phyloP scores from a whole-genome alignment of 2,888 invertebrate genomes.

The Meliscaeva auricollis region DNA sequence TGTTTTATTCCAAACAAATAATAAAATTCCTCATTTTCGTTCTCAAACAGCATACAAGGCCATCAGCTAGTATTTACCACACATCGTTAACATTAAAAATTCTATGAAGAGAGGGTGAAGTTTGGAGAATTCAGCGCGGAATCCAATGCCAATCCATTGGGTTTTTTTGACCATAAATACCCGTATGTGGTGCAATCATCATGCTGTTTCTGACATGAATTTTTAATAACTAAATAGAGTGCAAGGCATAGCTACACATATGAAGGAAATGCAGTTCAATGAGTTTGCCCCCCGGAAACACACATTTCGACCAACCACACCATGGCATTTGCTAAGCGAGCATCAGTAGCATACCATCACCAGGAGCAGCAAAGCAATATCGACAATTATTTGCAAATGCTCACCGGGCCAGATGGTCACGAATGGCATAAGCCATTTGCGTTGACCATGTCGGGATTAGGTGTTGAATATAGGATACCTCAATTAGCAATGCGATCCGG shows the following conservation, averaged over 20 bases:
- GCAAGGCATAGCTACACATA: background rate
- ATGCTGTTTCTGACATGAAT: conserved; percentile 51
- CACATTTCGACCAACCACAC: background rate
- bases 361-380: background rate
- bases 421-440: conserved; percentile 38
- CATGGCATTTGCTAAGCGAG: background rate
- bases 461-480: conserved; percentile 42
- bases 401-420: conserved; percentile 18
- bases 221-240: conserved; percentile 55
- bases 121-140: background rate
- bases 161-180: conserved; percentile 24
- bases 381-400: background rate
- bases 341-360: too few species aligned
- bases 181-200: conserved; percentile 30
- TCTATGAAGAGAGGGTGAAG: background rate
- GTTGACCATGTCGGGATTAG: conserved; percentile 47
- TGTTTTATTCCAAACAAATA: background rate
- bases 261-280: conserved; percentile 31
- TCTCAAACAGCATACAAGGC: conserved; percentile 2
- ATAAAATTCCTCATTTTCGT: conserved; percentile 6
- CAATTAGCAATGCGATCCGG: conserved; percentile 51
- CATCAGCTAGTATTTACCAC: background rate
- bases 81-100: conserved; percentile 16
- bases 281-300: conserved; percentile 42
- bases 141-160: conserved; percentile 35